These are phyloP conservation scores for Euplagia quadripunctaria DNA, from an alignment of 2,888 invertebrate genomes.

Conservation along the genomic window DNA sequence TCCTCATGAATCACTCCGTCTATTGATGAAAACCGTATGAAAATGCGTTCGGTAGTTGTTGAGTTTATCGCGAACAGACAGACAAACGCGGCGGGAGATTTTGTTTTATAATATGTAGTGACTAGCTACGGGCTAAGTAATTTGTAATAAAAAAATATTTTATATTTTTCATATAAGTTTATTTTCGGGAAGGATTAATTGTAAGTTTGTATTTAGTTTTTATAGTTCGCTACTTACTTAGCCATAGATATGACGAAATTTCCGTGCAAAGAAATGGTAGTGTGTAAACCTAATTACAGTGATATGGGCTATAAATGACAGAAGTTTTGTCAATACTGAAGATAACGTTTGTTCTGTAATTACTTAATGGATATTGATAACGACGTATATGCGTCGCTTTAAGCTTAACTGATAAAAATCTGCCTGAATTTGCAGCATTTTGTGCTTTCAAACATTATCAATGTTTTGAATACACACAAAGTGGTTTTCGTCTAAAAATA, in stretches of 20 bases:
- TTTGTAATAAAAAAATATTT: too few relatives aligned
- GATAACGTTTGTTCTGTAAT: constrained; percentile 25
- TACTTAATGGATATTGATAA: constrained; percentile 34
- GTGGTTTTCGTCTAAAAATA: constrained; percentile 14
- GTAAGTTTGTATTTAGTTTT: neutral
- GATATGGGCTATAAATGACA: constrained; percentile 19
- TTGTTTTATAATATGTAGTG: too few relatives aligned
- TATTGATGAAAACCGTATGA: too few relatives aligned
- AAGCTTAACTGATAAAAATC: constrained; percentile 15
- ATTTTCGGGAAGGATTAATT: neutral
- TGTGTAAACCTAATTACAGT: constrained; percentile 7
- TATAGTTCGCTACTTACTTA: neutral
- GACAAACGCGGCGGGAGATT: too few relatives aligned
- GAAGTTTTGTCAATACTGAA: constrained; percentile 34
- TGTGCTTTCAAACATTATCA: constrained; percentile 19
- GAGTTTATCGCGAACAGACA: too few relatives aligned
- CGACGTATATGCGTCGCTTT: neutral
- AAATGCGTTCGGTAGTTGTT: too few relatives aligned
- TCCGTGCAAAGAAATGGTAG: neutral
- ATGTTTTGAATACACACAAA: constrained; percentile 19
- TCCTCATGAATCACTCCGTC: too few relatives aligned
- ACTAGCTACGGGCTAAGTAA: too few relatives aligned
- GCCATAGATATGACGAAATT: neutral
- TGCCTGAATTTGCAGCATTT: constrained; percentile 5
- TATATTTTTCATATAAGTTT: neutral